Base-by-base conservation (phyloP, 2,888 invertebrate species). In the Hololepta plana region DNA sequence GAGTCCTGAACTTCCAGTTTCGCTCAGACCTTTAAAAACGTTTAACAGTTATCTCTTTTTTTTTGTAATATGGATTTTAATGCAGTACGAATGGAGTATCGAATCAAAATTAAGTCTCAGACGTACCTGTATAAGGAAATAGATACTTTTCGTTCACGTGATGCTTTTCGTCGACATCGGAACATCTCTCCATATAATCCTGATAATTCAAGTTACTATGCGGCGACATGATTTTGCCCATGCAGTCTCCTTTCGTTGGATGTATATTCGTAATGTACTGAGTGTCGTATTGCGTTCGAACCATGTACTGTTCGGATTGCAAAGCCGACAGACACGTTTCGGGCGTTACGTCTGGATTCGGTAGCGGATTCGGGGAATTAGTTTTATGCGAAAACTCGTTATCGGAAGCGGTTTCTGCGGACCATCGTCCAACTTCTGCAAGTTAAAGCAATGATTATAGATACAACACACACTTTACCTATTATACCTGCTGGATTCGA, bases 61-160 rank as follows among this genome's bases (percentile, higher is more conserved):
- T n/a, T n/a, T n/a, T n/a, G n/a, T n/a, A n/a, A n/a, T n/a, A n/a
- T n/a, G n/a, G n/a, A n/a, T n/a, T n/a, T n/a, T n/a, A n/a, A n/a
- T n/a, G n/a, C n/a, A n/a, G n/a, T n/a, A n/a, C n/a, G n/a, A n/a
- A n/a, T n/a, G n/a, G n/a, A n/a, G n/a, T n/a, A n/a, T n/a, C n/a
- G n/a, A n/a, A n/a, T n/a, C n/a, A n/a, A n/a, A n/a, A n/a, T n/a
- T n/a, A n/a, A n/a, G n/a, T n/a, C n/a, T n/a, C n/a, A n/a, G n/a
- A 46, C 51, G 54, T 49, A 61, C 75, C 74, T 38, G 81, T 82
- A 45, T 82, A 84, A 0, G 84, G 84, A 42, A 82, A 84, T 33
- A 75, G 59, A 52, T 84, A 85, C 60, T 77, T 77, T 41, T 84
- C 84, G 30, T 68, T 69, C 7, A 68, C 47, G 37, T 67, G 71